Percentiles rank a stretch among this genome's conserved stretches.
phyloP scores from a whole-genome alignment of 2,797 vertebrate species.

The Synaphobranchus kaupii region DNA sequence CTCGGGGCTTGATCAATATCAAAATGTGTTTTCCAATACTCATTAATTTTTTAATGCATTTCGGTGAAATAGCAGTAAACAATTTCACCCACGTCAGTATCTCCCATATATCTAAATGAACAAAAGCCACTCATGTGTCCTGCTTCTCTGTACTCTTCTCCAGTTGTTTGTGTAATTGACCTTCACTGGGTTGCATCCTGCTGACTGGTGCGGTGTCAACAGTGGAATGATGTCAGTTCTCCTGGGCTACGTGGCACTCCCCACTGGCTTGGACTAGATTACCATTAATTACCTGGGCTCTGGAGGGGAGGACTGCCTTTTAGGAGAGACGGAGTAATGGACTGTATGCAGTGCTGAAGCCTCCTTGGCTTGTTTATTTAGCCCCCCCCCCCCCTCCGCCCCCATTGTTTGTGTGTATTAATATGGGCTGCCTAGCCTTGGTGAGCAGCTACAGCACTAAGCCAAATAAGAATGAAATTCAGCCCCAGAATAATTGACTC shows the following conservation, averaged over 20 bases:
- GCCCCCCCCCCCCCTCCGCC: conserved; percentile 28
- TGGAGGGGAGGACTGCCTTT: conserved; percentile 34
- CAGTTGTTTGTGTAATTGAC: conserved; percentile 1
- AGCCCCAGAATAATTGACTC: conserved; percentile 66
- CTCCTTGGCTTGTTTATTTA: conserved; percentile 53
- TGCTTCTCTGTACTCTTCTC: background rate
- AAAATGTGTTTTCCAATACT: conserved; percentile 14
- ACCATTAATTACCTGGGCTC: conserved; percentile 46
- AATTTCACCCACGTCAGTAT: background rate
- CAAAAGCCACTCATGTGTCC: background rate
- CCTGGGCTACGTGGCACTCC: conserved; percentile 25
- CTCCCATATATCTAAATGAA: background rate
- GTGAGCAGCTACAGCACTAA: conserved; percentile 55
- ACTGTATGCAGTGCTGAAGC: background rate
- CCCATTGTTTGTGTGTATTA: conserved; percentile 51
- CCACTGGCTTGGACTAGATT: conserved; percentile 40
- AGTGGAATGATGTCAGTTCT: conserved; percentile 33
- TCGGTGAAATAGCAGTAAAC: background rate
- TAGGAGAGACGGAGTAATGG: conserved; percentile 23
- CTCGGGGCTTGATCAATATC: background rate
- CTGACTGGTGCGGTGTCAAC: conserved; percentile 22
- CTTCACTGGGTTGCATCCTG: conserved; percentile 4
- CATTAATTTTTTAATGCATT: conserved; percentile 3
- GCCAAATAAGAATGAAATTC: conserved; percentile 58
- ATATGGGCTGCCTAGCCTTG: conserved; percentile 60